Conservation (phyloP, 2,797 vertebrate species). For the Iguana delicatissima region DNA sequence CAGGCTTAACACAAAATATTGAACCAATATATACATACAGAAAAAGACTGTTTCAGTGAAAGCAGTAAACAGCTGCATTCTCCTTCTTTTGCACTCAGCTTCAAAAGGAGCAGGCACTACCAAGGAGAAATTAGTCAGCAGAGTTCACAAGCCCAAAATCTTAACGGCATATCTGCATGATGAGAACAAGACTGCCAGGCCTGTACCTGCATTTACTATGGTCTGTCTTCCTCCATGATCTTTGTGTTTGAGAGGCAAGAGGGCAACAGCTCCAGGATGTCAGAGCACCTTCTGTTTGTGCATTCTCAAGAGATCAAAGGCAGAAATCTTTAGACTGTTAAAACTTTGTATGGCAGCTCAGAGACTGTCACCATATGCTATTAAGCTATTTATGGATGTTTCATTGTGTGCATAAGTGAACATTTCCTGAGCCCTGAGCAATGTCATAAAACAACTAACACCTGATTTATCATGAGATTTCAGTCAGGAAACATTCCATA, state of each 20-base stretch:
- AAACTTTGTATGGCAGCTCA: not conserved
- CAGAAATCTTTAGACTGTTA: not conserved
- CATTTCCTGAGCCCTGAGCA: not conserved
- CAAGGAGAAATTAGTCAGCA: slow-evolving; percentile 14
- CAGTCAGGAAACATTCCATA: not conserved
- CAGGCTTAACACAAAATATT: slow-evolving; percentile 27
- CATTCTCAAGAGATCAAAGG: slow-evolving; percentile 28
- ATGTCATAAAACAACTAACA: not conserved
- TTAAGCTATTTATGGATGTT: not conserved
- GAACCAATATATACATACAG: slow-evolving; percentile 36
- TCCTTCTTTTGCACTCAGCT: slow-evolving; percentile 34
- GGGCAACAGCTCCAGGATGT: not conserved
- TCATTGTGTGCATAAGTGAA: not conserved
- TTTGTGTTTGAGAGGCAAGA: not conserved
- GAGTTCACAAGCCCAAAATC: fast-evolving
- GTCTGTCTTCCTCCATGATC: slow-evolving; percentile 43
- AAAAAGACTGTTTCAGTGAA: slow-evolving; percentile 34
- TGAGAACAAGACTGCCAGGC: not conserved
- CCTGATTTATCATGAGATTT: not conserved
- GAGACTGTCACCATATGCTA: not conserved
- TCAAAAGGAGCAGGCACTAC: fast-evolving
- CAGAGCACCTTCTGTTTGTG: not conserved
- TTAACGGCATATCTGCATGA: not conserved
- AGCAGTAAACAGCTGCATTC: slow-evolving; percentile 58
- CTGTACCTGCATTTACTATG: slow-evolving; percentile 14